Evolutionary conservation across 2,113 vertebrate genomes (phyloP).

Genomic region (Clarias batrachus): DNA sequence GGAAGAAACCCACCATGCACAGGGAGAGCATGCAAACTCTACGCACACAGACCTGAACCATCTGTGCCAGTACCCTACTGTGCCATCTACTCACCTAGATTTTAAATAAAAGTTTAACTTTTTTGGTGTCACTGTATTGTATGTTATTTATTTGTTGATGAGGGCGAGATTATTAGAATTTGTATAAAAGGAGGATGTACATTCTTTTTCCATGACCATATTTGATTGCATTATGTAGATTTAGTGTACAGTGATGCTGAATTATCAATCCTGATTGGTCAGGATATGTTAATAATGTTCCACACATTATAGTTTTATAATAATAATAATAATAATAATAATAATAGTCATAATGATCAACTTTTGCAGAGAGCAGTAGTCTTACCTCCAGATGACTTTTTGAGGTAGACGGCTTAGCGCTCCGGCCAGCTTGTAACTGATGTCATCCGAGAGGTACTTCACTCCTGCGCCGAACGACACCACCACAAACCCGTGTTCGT

Average conservation of each 20-base stretch:
- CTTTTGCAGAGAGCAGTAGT: slow-evolving; percentile 42
- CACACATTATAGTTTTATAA: background rate
- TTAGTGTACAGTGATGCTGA: background rate
- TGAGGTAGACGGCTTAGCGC: slow-evolving; percentile 88
- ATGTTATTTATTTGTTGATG: too few relatives aligned
- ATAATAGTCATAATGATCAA: background rate
- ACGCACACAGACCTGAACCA: too few relatives aligned
- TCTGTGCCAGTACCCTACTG: too few relatives aligned
- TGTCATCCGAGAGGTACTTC: slow-evolving; percentile 93
- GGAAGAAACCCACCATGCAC: too few relatives aligned
- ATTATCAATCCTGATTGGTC: background rate
- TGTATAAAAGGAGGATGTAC: background rate
- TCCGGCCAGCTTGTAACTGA: slow-evolving; percentile 87
- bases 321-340: background rate
- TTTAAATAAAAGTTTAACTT: too few relatives aligned
- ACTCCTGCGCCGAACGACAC: slow-evolving; percentile 97
- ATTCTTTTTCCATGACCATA: background rate
- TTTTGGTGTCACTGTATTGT: too few relatives aligned
- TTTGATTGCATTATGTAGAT: too few relatives aligned
- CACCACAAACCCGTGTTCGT: slow-evolving; percentile 88
- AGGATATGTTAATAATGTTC: background rate
- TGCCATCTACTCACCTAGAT: too few relatives aligned
- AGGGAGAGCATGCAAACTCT: too few relatives aligned
- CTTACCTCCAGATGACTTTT: slow-evolving; percentile 92
- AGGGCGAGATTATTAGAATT: too few relatives aligned